phyloP scores from a whole-genome alignment of 2,888 invertebrate species.

The Poecilobothrus nobilitatus region DNA sequence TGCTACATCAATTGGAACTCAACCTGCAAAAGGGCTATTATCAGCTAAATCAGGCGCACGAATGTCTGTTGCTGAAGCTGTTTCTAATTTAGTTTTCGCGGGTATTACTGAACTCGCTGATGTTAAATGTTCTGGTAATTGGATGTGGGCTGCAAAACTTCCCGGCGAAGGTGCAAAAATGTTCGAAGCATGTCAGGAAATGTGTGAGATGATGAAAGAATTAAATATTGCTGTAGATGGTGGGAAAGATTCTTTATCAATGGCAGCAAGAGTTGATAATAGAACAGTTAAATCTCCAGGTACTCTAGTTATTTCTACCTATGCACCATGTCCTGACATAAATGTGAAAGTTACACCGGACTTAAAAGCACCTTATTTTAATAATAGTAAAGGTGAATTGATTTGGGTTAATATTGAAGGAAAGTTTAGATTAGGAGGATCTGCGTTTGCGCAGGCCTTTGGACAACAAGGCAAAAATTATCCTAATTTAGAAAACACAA shows the following conservation, averaged over 20 bases:
- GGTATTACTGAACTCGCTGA: conserved; percentile 62
- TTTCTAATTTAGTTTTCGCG: conserved; percentile 81
- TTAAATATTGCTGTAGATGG: conserved; percentile 88
- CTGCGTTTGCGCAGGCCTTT: conserved; percentile 85
- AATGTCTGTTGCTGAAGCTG: conserved; percentile 88
- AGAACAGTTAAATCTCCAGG: conserved; percentile 71
- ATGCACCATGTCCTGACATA: conserved; percentile 91
- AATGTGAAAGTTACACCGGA: conserved; percentile 83
- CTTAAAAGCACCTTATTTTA: conserved; percentile 57
- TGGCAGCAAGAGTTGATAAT: conserved; percentile 80
- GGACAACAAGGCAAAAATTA: conserved; percentile 70
- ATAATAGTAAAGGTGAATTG: conserved; percentile 54
- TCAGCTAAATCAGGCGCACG: conserved; percentile 80
- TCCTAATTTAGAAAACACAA: conserved; percentile 71
- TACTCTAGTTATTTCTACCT: conserved; percentile 90
- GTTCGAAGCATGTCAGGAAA: conserved; percentile 76
- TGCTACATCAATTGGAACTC: conserved; percentile 93
- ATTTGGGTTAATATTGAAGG: conserved; percentile 74
- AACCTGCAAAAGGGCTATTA: conserved; percentile 79
- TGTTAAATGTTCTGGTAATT: conserved; percentile 98
- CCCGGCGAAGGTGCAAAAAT: conserved; percentile 85
- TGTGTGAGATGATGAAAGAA: conserved; percentile 73
- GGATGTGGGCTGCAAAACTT: conserved; percentile 99
- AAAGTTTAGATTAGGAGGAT: conserved; percentile 76
- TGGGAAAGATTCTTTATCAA: conserved; percentile 94